phyloP scores from a whole-genome alignment of 2,888 invertebrate genomes.

The Raillietiella orientalis region DNA sequence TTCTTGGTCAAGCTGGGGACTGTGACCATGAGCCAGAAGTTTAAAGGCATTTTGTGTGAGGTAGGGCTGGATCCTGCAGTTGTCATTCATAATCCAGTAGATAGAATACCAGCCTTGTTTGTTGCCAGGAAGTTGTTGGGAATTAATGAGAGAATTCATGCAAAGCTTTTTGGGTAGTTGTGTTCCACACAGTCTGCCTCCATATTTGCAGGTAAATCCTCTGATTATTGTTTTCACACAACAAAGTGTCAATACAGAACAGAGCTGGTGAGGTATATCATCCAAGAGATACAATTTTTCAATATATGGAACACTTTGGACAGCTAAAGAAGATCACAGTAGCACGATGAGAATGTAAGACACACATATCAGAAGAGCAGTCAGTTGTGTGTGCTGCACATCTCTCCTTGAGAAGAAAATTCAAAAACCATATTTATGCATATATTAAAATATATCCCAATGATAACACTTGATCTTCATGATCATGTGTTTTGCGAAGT shows the following conservation, averaged over 20 bases:
- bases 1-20: slow-evolving; percentile 77
- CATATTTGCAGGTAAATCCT: slow-evolving; percentile 22
- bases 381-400: too few relatives aligned
- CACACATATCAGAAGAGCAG: too few relatives aligned
- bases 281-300: slow-evolving; percentile 68
- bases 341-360: slow-evolving; percentile 10
- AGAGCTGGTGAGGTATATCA: slow-evolving; percentile 54
- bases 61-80: slow-evolving; percentile 18
- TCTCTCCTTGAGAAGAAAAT: too few relatives aligned
- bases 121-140: slow-evolving; percentile 62
- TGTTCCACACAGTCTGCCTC: slow-evolving; percentile 34
- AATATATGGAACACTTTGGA: slow-evolving; percentile 75
- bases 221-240: too few relatives aligned
- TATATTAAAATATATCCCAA: too few relatives aligned
- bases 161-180: slow-evolving; percentile 56
- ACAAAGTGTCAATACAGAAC: too few relatives aligned
- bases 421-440: too few relatives aligned
- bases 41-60: slow-evolving; percentile 75
- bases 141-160: slow-evolving; percentile 58
- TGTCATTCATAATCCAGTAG: too few relatives aligned
- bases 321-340: slow-evolving; percentile 47
- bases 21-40: slow-evolving; percentile 66
- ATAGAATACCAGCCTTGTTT: slow-evolving; percentile 74
- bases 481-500: too few relatives aligned
- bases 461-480: too few relatives aligned